Conservation (phyloP, 2,888 invertebrate genomes). For the Cephonodes hylas region DNA sequence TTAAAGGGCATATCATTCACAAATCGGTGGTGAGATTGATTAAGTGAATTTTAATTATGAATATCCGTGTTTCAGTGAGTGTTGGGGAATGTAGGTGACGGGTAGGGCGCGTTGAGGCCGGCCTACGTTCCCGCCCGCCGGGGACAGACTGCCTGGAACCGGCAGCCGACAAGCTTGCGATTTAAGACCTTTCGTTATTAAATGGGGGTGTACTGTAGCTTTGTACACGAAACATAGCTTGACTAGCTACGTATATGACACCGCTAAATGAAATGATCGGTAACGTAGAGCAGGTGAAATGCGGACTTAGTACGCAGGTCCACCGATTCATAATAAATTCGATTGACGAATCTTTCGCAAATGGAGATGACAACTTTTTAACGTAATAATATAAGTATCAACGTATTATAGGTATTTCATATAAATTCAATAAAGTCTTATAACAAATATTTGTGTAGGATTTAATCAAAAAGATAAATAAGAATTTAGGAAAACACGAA, state of each 20-base stretch:
- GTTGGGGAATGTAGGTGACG: background rate
- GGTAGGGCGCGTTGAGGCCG: conserved; percentile 26
- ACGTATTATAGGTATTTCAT: too few relatives aligned
- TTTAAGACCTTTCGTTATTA: background rate
- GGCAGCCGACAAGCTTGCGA: conserved; percentile 12
- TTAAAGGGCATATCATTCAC: background rate
- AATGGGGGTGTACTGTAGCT: background rate
- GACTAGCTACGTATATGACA: background rate
- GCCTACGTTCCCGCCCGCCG: conserved; percentile 39
- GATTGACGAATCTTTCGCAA: background rate
- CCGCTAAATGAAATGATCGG: background rate
- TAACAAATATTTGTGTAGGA: too few relatives aligned
- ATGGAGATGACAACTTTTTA: too few relatives aligned
- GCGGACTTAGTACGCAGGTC: background rate
- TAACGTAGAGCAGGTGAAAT: too few relatives aligned
- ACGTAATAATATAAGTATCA: too few relatives aligned
- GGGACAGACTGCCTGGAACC: conserved; percentile 34
- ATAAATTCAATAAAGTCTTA: too few relatives aligned
- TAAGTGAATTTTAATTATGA: background rate
- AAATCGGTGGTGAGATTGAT: background rate
- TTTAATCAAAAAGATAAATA: too few relatives aligned
- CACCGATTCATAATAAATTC: background rate
- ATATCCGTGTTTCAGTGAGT: conserved; percentile 16
- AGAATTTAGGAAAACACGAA: too few relatives aligned
- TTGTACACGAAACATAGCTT: background rate